Evolutionary conservation across 2,797 vertebrate species (phyloP).

Genomic region (Emydoidea blandingii): DNA sequence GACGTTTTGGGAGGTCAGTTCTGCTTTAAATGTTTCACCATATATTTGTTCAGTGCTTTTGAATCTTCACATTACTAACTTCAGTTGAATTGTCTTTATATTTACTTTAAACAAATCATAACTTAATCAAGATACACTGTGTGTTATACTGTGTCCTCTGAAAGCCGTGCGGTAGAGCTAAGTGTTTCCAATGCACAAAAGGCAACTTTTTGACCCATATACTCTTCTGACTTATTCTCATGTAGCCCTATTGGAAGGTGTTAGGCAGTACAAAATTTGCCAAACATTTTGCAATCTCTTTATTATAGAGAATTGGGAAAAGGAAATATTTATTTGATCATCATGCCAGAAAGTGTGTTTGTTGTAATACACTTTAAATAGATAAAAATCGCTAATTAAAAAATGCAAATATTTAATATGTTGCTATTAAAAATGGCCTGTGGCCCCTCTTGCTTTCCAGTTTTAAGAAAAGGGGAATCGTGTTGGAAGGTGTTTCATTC

Average conservation of each 20-base stretch:
- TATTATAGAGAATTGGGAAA: neutral
- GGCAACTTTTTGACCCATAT: rapidly evolving
- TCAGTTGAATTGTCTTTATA: constrained; percentile 22
- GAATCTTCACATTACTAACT: constrained; percentile 32
- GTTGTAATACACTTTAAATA: neutral
- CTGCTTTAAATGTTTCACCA: constrained; percentile 38
- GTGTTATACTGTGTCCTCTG: rapidly evolving
- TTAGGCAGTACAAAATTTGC: neutral
- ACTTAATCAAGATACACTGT: constrained; percentile 12
- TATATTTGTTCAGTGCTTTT: constrained; percentile 58
- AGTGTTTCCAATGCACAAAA: neutral
- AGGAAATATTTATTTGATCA: constrained; percentile 36
- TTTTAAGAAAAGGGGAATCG: neutral
- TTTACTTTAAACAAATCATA: neutral
- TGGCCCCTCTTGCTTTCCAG: neutral
- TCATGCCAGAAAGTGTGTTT: neutral
- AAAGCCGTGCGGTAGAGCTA: neutral
- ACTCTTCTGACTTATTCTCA: rapidly evolving
- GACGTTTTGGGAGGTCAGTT: constrained; percentile 58
- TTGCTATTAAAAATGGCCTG: neutral
- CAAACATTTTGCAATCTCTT: neutral
- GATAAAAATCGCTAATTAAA: constrained; percentile 42
- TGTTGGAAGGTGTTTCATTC: neutral
- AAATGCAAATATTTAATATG: neutral
- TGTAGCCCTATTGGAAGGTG: rapidly evolving